A percentile compares a stretch with the other conserved stretches of the same genome.
Conservation (phyloP, 2,797 vertebrate species). For the Pseudochirops corinnae region DNA sequence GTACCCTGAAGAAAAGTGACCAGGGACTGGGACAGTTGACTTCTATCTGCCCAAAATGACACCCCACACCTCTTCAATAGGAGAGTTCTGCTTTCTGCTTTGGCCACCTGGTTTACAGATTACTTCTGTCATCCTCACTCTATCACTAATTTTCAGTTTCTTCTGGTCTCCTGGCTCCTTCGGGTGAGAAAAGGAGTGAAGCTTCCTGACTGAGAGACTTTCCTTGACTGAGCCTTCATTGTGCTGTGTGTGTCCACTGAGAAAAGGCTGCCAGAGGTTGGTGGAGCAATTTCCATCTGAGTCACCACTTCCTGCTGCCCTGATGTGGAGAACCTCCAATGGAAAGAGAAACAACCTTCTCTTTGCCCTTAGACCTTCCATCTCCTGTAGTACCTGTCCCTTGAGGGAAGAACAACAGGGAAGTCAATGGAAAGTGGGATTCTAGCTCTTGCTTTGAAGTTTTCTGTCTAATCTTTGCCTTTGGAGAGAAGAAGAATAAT, state of each 20-base stretch:
- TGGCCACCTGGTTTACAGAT: background rate
- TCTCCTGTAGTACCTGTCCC: background rate
- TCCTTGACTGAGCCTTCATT: background rate
- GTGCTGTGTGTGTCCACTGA: too few relatives aligned
- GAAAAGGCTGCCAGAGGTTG: background rate
- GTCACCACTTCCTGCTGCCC: background rate
- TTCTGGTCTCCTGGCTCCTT: too few relatives aligned
- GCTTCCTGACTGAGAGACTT: background rate
- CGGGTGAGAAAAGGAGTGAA: background rate
- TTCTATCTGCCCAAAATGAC: background rate
- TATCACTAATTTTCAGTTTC: too few relatives aligned
- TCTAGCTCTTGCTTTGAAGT: background rate
- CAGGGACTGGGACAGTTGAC: background rate
- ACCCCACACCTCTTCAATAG: background rate
- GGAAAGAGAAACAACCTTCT: background rate
- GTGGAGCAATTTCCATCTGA: background rate
- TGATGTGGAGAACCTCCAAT: background rate
- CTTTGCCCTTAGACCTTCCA: background rate
- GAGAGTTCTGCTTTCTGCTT: background rate
- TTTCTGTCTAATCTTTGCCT: background rate
- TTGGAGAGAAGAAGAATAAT: background rate
- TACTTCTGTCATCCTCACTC: too few relatives aligned
- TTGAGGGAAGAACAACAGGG: background rate
- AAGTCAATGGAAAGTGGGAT: background rate
- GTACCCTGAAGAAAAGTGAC: background rate